Percentiles rank a stretch among this genome's conserved stretches.
These are phyloP conservation scores for Eupithecia subfuscata DNA, from an alignment of 2,888 invertebrate genomes.

Conservation along the genomic window DNA sequence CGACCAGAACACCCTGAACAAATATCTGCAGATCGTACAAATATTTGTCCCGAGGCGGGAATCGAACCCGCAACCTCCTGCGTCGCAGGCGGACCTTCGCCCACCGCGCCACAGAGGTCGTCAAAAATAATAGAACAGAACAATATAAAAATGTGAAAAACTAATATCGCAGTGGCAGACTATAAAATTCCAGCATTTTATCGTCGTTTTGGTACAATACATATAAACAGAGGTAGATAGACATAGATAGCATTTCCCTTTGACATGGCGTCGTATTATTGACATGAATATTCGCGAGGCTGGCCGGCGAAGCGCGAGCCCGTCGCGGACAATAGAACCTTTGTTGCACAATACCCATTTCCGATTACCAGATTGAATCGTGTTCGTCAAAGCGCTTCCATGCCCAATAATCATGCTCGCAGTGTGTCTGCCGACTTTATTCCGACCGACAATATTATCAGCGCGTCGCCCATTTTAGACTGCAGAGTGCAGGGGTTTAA, in stretches of 20 bases:
- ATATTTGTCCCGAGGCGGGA: too few relatives aligned
- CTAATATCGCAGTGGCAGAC: neutral
- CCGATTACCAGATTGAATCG: conserved; percentile 83
- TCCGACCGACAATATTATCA: conserved; percentile 33
- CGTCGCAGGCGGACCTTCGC: too few relatives aligned
- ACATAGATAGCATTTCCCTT: conserved; percentile 8
- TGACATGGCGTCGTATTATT: conserved; percentile 47
- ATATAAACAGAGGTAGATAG: neutral
- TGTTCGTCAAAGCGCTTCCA: conserved; percentile 70
- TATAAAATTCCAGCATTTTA: neutral
- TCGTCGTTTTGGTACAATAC: neutral
- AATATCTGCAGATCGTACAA: too few relatives aligned
- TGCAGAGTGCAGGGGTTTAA: conserved; percentile 8
- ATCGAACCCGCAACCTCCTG: too few relatives aligned
- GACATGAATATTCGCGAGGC: conserved; percentile 66
- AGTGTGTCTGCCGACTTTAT: conserved; percentile 39
- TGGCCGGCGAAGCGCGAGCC: conserved; percentile 43
- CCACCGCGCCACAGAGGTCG: too few relatives aligned
- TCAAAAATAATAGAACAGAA: neutral
- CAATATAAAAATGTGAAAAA: neutral
- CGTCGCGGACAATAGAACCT: conserved; percentile 72
- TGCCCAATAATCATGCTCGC: conserved; percentile 64
- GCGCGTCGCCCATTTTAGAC: conserved; percentile 8
- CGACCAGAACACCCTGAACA: too few relatives aligned
- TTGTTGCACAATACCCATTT: conserved; percentile 83